Conservation (phyloP, 2,888 invertebrate species). For the Nomada ruficornis region DNA sequence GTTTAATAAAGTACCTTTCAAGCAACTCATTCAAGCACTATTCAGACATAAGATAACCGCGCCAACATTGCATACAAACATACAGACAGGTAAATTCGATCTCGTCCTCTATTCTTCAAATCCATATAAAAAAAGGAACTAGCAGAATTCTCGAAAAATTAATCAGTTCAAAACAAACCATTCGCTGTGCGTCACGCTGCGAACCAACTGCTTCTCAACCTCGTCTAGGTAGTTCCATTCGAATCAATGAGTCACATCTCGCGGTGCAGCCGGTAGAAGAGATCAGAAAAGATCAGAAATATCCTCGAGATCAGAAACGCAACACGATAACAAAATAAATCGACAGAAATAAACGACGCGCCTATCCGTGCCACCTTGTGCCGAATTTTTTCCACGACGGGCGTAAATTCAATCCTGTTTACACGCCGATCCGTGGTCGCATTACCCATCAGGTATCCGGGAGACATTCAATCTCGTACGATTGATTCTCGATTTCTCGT, state of each 20-base stretch:
- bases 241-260: too few relatives aligned
- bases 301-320: constrained; percentile 18
- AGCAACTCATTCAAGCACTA: too few relatives aligned
- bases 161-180: neutral
- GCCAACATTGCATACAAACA: too few relatives aligned
- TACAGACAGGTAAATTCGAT: too few relatives aligned
- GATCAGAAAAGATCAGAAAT: too few relatives aligned
- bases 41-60: too few relatives aligned
- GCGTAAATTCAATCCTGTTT: constrained; percentile 61
- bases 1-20: too few relatives aligned
- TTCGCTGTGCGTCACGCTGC: too few relatives aligned
- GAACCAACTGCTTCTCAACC: too few relatives aligned
- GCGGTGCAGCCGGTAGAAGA: too few relatives aligned
- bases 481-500: constrained; percentile 63
- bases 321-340: constrained; percentile 39
- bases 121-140: neutral
- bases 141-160: neutral
- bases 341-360: constrained; percentile 37
- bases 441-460: constrained; percentile 40
- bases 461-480: constrained; percentile 61
- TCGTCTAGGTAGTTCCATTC: too few relatives aligned
- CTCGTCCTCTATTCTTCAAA: neutral
- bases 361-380: constrained; percentile 6
- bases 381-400: constrained; percentile 41
- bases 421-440: constrained; percentile 40